phyloP scores from a whole-genome alignment of 2,113 vertebrate species.

The Anolis sagrei region DNA sequence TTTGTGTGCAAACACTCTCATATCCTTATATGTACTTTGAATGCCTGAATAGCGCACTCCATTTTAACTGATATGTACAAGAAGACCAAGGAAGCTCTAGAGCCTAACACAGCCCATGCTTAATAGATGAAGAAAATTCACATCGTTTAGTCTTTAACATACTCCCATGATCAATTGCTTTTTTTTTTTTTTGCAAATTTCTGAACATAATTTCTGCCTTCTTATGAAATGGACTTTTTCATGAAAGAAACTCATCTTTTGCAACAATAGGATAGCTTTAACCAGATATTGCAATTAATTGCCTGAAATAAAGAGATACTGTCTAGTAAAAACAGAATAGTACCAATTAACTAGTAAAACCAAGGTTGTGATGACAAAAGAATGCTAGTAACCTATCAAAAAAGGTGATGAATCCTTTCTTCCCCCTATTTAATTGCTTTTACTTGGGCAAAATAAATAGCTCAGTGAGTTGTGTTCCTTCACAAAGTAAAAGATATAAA shows the following conservation, averaged over 20 bases:
- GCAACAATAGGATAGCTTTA: not conserved
- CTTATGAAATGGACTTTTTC: not conserved
- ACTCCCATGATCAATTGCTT: not conserved
- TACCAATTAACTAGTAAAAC: not conserved
- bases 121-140: not conserved
- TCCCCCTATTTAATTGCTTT: not conserved
- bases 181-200: not conserved
- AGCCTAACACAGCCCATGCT: not conserved
- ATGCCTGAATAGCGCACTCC: not conserved
- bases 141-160: not conserved
- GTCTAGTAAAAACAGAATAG: not conserved
- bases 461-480: too few relatives aligned
- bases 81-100: not conserved
- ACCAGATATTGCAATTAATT: conserved; percentile 1
- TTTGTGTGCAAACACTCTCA: not conserved
- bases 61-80: not conserved
- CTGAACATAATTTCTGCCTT: not conserved
- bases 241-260: not conserved
- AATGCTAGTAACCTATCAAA: not conserved
- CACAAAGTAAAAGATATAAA: not conserved
- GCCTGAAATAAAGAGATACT: not conserved
- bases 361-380: not conserved
- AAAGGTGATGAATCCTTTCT: not conserved
- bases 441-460: not conserved
- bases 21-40: not conserved